Evolutionary conservation across 2,888 invertebrate species (phyloP), one percentile per base, ranked within the genome.

Genomic region (Helobdella robusta): DNA sequence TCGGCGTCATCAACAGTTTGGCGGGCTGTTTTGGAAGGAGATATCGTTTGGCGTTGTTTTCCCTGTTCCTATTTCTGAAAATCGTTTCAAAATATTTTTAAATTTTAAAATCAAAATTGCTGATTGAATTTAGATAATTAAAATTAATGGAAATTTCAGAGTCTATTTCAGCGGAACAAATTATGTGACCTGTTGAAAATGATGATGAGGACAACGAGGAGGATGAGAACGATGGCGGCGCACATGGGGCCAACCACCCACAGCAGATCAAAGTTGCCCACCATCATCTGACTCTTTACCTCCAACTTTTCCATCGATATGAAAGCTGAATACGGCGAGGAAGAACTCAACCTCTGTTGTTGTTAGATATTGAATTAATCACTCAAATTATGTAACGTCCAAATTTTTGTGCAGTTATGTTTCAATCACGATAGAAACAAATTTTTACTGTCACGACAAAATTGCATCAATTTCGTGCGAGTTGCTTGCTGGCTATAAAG

Each of bases 211-310:
- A 92, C 88, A 72, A 94, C 83, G 69, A 88, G 86, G 61, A 89
- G 85, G 68, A 91, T 88, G 62, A 92, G 84, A 76, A 91, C 84
- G 54, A 93, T 83, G 11, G 90, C 91, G 20, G 90, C 89, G 73
- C 91, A 87, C 48, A 91, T 87, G 0, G 92, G 92, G 1, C 89
- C 88, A 23, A 92, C 87, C 8, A 93, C 89, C 91, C 91, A 92
- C 66, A 92, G 86, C 59, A 71, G 68, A 46, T 66, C 65, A 11
- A 59, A 34, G 20, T 58, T 62, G 23, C 52, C 56, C 2, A 32
- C 46, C 1, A 15, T 20, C 25, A 23, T 50, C 44, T 32, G 60
- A 11, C 23, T 28, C 6, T 36, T 40, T 32, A 58, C 46, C 25
- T 50, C 36, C 28, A 35, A 34, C 6, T 35, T 2, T 18, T 68